Evolutionary conservation across 2,797 vertebrate genomes (phyloP).

Genomic region (Podargus strigoides): DNA sequence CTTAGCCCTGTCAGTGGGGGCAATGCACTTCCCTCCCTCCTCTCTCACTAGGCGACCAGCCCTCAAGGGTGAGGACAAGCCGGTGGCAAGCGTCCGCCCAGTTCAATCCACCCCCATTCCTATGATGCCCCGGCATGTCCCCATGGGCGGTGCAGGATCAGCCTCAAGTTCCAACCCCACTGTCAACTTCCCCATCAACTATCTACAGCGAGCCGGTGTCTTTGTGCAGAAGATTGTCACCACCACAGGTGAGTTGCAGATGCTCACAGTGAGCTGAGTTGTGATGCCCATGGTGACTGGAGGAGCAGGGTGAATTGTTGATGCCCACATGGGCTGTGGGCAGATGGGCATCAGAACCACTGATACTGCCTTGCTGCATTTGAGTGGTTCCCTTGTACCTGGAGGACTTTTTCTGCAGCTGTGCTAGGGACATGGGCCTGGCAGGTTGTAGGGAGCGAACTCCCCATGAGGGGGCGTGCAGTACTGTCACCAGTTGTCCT

Average conservation of each 20-base stretch:
- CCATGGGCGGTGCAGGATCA: constrained; percentile 75
- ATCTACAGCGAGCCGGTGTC: constrained; percentile 94
- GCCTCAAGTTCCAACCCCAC: constrained; percentile 82
- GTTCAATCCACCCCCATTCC: constrained; percentile 98
- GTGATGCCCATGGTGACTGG: not conserved
- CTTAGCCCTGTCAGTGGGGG: not conserved
- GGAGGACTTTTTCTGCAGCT: not conserved
- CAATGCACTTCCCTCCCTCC: not conserved
- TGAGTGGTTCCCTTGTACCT: not conserved
- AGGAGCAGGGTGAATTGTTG: constrained; percentile 61
- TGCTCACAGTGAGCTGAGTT: not conserved
- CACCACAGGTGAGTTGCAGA: constrained; percentile 83
- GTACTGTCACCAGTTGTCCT: fast-evolving
- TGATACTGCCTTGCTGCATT: not conserved
- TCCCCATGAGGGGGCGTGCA: not conserved
- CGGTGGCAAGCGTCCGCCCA: constrained; percentile 93
- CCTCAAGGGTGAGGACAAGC: constrained; percentile 90
- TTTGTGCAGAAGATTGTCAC: constrained; percentile 97
- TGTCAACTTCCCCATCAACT: constrained; percentile 92
- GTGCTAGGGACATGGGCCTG: not conserved
- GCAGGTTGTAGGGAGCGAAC: not conserved
- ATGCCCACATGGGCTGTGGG: not conserved
- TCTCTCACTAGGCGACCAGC: constrained; percentile 81
- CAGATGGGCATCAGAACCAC: not conserved
- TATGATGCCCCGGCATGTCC: constrained; percentile 96